phyloP scores from a whole-genome alignment of 2,797 vertebrate genomes.

The Myotis pilosus region DNA sequence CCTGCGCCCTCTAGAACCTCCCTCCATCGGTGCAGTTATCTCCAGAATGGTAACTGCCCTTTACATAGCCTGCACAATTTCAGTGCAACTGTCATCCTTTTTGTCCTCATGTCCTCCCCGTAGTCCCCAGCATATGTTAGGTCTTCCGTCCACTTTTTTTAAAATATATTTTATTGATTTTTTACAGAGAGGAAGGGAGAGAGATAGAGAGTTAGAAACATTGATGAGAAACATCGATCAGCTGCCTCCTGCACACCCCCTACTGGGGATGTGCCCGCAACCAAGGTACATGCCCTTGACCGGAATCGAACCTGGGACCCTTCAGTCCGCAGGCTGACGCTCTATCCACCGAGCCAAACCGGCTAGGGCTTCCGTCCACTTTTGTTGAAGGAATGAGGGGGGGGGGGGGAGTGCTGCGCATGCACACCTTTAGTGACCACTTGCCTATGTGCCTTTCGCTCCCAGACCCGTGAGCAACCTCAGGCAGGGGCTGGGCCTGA shows the following conservation, averaged over 20 bases:
- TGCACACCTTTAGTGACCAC: background rate
- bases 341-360: no score
- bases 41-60: background rate
- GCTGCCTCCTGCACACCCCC: no score
- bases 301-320: no score
- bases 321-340: no score
- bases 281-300: no score
- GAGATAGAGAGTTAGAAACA: no score
- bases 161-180: no score
- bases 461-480: background rate
- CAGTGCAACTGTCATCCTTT: background rate
- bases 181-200: no score
- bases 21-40: background rate
- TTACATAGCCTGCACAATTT: background rate
- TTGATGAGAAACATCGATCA: no score
- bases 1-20: background rate
- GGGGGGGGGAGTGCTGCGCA: background rate
- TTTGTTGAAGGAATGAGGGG: background rate
- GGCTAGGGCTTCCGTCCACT: background rate
- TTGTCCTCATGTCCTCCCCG: background rate
- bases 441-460: background rate
- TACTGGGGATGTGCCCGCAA: no score
- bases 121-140: background rate
- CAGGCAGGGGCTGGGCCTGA: background rate
- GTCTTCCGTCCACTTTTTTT: background rate